Conservation (phyloP, 2,113 vertebrate species). For the Pyxicephalus adspersus region DNA sequence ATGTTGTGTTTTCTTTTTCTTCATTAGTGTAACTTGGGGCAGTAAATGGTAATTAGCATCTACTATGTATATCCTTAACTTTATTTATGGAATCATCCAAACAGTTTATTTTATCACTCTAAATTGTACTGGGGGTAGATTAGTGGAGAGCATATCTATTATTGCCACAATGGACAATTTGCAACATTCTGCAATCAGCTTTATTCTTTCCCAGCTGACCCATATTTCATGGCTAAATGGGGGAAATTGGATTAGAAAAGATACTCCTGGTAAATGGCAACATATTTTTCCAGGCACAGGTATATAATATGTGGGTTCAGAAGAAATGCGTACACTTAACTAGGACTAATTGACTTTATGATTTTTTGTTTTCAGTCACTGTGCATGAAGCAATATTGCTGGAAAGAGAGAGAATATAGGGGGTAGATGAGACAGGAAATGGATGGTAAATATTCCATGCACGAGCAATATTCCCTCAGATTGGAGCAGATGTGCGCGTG, state of each 20-base stretch:
- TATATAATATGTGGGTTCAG: background rate
- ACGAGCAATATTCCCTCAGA: slow-evolving; percentile 28
- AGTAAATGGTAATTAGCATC: too few relatives aligned
- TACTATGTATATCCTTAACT: too few relatives aligned
- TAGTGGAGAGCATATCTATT: too few relatives aligned
- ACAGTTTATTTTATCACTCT: too few relatives aligned
- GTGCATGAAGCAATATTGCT: slow-evolving; percentile 35
- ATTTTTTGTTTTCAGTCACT: slow-evolving; percentile 1
- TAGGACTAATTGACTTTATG: slow-evolving; percentile 9
- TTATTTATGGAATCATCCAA: too few relatives aligned
- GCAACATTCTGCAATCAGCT: background rate
- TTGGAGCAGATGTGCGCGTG: slow-evolving; percentile 48
- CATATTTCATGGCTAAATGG: background rate
- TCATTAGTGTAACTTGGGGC: too few relatives aligned
- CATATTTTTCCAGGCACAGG: slow-evolving; percentile 3
- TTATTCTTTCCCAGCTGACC: background rate
- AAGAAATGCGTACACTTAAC: background rate
- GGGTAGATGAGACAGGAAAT: background rate
- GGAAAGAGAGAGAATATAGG: background rate
- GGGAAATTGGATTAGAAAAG: background rate
- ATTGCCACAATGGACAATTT: too few relatives aligned
- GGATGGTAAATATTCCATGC: slow-evolving; percentile 34
- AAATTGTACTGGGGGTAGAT: too few relatives aligned
- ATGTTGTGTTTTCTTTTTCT: too few relatives aligned
- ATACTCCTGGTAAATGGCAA: background rate